Evolutionary conservation across 2,888 invertebrate genomes (phyloP).

Genomic region (Agrotis puta): DNA sequence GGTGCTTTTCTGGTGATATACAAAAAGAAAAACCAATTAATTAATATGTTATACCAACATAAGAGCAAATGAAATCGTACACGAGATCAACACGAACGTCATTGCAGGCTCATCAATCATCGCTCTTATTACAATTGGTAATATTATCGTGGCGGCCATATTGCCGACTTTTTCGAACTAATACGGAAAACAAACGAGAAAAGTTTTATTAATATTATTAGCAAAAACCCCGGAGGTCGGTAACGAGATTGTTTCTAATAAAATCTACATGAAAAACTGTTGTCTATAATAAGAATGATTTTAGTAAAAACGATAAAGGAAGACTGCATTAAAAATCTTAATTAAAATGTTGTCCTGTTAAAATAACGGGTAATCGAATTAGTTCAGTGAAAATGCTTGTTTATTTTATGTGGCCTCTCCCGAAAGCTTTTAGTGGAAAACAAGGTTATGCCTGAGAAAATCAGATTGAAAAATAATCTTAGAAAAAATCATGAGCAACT

Average conservation of each 20-base stretch:
- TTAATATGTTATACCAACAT: constrained; percentile 13
- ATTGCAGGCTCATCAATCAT: constrained; percentile 50
- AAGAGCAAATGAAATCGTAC: constrained; percentile 35
- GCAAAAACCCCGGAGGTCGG: constrained; percentile 23
- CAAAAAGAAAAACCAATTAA: constrained; percentile 18
- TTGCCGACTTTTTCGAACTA: constrained; percentile 46
- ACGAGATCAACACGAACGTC: constrained; percentile 27
- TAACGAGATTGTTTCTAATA: constrained; percentile 38
- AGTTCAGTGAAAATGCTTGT: constrained; percentile 41
- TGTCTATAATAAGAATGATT: constrained; percentile 19
- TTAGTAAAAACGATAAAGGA: constrained; percentile 11
- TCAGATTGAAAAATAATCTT: constrained; percentile 1
- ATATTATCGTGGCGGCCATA: constrained; percentile 38
- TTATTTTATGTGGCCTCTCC: constrained; percentile 25
- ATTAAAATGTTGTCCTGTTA: constrained; percentile 39
- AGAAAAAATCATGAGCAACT: neutral
- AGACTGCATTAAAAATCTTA: constrained; percentile 25
- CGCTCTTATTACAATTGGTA: constrained; percentile 31
- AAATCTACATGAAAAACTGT: constrained; percentile 32
- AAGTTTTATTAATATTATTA: constrained; percentile 73
- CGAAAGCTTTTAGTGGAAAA: constrained; percentile 47
- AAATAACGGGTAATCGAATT: constrained; percentile 49
- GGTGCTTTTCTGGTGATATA: neutral
- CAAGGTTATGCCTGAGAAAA: constrained; percentile 23
- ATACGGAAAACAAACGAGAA: constrained; percentile 66